Conservation (phyloP, 2,113 vertebrate species). For the Holacanthus passer region DNA sequence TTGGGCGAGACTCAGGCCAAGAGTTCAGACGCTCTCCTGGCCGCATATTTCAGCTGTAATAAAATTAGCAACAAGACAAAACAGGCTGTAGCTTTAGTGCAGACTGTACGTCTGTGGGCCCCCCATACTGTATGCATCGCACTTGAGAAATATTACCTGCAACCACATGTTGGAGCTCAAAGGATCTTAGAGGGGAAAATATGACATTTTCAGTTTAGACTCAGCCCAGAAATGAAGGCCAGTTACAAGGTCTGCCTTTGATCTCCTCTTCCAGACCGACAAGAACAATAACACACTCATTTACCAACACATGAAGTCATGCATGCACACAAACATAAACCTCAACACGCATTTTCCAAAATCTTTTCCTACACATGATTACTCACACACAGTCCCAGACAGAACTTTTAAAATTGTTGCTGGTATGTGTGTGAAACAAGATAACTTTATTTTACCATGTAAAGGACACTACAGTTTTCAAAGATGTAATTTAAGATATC, state of each 20-base stretch:
- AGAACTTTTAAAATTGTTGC: not conserved
- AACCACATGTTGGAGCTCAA: conserved; percentile 49
- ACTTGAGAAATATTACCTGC: conserved; percentile 59
- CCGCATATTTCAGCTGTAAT: conserved; percentile 45
- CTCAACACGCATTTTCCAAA: conserved; percentile 33
- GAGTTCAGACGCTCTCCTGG: conserved; percentile 58
- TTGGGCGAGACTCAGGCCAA: conserved; percentile 60
- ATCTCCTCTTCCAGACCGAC: conserved; percentile 49
- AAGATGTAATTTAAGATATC: conserved; percentile 40
- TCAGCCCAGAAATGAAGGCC: conserved; percentile 56
- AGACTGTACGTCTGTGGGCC: conserved; percentile 5
- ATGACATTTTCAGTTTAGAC: conserved; percentile 60
- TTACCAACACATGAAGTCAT: conserved; percentile 62
- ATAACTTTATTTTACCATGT: not conserved
- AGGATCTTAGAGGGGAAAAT: conserved; percentile 39
- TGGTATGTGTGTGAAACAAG: not conserved
- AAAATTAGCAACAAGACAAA: conserved; percentile 62
- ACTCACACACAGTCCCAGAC: conserved; percentile 14
- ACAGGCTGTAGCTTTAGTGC: conserved; percentile 32
- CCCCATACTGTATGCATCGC: not conserved
- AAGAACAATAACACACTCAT: conserved; percentile 61
- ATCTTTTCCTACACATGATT: not conserved
- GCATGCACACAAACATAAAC: conserved; percentile 45
- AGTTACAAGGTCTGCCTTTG: conserved; percentile 58
- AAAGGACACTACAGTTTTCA: not conserved